A percentile compares a stretch with the other conserved stretches of the same genome.
Evolutionary conservation across 2,797 vertebrate genomes (phyloP).

Genomic region (Sitta carolinensis): DNA sequence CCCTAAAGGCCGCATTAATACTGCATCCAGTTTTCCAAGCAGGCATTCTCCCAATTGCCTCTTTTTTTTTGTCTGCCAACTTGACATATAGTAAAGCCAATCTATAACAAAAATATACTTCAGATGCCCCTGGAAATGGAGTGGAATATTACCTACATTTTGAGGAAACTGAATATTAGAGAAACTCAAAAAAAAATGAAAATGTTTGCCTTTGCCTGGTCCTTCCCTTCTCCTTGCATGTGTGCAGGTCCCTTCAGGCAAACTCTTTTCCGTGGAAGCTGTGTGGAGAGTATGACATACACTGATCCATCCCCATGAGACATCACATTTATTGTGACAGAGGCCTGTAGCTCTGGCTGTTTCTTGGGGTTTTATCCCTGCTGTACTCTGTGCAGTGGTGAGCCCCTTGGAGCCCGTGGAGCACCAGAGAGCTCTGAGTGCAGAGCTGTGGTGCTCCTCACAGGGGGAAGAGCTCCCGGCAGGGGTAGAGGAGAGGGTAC

Average conservation of each 20-base stretch:
- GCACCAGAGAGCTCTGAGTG: background rate
- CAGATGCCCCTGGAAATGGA: constrained; percentile 1
- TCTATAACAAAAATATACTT: constrained; percentile 7
- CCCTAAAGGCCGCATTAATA: background rate
- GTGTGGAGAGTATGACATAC: background rate
- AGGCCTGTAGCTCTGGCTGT: background rate
- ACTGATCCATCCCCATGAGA: background rate
- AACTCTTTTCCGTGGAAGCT: background rate
- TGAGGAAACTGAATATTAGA: background rate
- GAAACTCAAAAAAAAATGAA: background rate
- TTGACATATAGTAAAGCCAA: background rate
- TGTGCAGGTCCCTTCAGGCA: background rate
- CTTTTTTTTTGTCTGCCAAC: background rate
- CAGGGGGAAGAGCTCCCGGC: background rate
- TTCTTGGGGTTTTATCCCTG: background rate
- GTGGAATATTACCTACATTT: background rate
- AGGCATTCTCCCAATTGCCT: background rate
- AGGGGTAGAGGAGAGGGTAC: background rate
- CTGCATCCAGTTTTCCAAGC: constrained; percentile 27
- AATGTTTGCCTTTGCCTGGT: background rate
- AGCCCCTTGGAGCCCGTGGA: background rate
- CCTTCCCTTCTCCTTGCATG: background rate
- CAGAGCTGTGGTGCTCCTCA: background rate
- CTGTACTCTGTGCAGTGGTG: background rate
- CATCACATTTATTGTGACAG: background rate